These are phyloP conservation scores for Calephelis perditalis DNA, from an alignment of 2,888 invertebrate species.

Conservation along the genomic window DNA sequence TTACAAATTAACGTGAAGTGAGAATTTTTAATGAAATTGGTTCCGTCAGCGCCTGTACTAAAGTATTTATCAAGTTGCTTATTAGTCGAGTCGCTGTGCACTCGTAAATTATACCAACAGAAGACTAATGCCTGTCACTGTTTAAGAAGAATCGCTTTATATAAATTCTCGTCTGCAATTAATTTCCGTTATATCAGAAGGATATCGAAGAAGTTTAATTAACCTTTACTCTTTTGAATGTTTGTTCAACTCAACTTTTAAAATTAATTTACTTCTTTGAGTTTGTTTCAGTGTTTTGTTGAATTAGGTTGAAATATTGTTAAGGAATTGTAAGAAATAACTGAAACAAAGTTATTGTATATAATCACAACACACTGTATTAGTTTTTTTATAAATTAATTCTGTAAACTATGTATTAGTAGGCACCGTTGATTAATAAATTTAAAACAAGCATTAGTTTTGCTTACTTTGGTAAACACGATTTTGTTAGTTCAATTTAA, in stretches of 20 bases:
- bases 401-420: no score
- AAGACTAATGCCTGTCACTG: conserved; percentile 53
- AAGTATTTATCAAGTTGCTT: conserved; percentile 23
- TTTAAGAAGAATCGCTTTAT: conserved; percentile 64
- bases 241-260: conserved; percentile 13
- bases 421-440: no score
- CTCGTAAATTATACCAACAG: conserved; percentile 31
- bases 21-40: conserved; percentile 21
- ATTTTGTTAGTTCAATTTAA: no score
- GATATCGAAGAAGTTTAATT: conserved; percentile 58
- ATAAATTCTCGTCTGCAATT: conserved; percentile 66
- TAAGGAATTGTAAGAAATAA: no score
- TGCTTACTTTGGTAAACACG: no score
- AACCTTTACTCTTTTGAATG: conserved; percentile 31
- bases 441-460: no score
- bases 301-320: no score
- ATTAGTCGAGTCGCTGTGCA: conserved; percentile 21
- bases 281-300: neutral
- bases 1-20: conserved; percentile 8
- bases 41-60: conserved; percentile 13
- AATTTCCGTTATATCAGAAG: conserved; percentile 59
- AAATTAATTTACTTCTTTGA: conserved; percentile 14
- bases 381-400: no score
- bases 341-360: no score
- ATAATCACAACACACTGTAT: no score